phyloP scores from a whole-genome alignment of 2,888 invertebrate genomes.

The Diaperis boleti region DNA sequence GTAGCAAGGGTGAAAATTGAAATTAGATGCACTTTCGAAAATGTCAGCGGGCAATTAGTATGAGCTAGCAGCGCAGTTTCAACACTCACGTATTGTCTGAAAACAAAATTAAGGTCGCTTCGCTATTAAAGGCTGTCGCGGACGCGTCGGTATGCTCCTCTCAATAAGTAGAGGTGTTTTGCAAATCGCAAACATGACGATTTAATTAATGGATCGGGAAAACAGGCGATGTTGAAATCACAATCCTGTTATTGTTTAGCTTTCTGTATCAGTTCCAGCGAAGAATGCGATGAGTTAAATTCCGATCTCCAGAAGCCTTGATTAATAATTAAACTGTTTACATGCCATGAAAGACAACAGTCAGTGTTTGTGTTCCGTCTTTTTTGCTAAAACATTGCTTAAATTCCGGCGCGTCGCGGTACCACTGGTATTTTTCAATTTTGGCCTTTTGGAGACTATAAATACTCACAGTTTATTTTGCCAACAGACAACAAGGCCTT shows the following conservation, averaged over 20 bases:
- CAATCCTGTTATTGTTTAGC: constrained; percentile 15
- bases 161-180: constrained; percentile 7
- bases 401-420: too few relatives aligned
- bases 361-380: constrained; percentile 20
- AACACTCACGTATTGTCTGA: constrained; percentile 15
- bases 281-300: constrained; percentile 42
- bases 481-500: too few relatives aligned
- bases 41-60: constrained; percentile 28
- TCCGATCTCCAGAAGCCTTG: constrained; percentile 39
- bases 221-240: not conserved
- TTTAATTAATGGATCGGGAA: not conserved
- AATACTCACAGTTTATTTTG: too few relatives aligned
- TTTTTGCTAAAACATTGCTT: too few relatives aligned
- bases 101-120: constrained; percentile 33
- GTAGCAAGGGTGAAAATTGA: too few relatives aligned
- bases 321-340: constrained; percentile 43
- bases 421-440: too few relatives aligned
- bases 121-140: constrained; percentile 12
- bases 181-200: constrained; percentile 10
- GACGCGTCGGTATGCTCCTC: constrained; percentile 26
- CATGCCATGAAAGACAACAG: constrained; percentile 30
- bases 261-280: constrained; percentile 14
- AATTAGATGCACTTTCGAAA: too few relatives aligned
- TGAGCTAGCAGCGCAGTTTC: constrained; percentile 13
- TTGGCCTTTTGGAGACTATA: too few relatives aligned